phyloP scores from a whole-genome alignment of 2,888 invertebrate species.

The Magallana nippona region DNA sequence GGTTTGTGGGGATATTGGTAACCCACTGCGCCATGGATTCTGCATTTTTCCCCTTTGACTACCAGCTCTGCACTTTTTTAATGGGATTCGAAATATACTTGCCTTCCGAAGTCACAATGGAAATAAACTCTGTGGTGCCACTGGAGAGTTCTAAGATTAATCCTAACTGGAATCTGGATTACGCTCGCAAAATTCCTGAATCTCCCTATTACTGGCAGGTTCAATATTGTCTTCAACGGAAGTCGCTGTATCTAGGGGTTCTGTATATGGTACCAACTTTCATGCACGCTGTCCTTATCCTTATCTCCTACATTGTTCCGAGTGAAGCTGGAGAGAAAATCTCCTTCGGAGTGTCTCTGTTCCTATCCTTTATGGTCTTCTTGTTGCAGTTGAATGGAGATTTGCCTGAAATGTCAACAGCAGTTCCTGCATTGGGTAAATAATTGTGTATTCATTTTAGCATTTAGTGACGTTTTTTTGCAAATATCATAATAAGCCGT shows the following conservation, averaged over 20 bases:
- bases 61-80: slow-evolving; percentile 5
- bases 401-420: slow-evolving; percentile 15
- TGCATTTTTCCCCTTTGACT: slow-evolving; percentile 26
- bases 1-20: background rate
- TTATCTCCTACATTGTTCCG: slow-evolving; percentile 16
- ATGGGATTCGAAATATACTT: background rate
- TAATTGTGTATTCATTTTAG: too few relatives aligned
- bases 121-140: background rate
- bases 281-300: slow-evolving; percentile 20
- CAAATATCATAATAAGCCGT: too few relatives aligned
- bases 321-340: slow-evolving; percentile 37
- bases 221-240: background rate
- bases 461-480: too few relatives aligned
- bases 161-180: background rate
- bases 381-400: slow-evolving; percentile 27
- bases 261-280: background rate
- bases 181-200: too few relatives aligned
- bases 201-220: background rate
- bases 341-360: slow-evolving; percentile 34
- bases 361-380: slow-evolving; percentile 29
- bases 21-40: slow-evolving; percentile 12
- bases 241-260: background rate
- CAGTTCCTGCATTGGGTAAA: slow-evolving; percentile 28
- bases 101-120: background rate
- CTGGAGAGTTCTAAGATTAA: background rate